Evolutionary conservation across 2,797 vertebrate genomes (phyloP).

Genomic region (Notolabrus celidotus): DNA sequence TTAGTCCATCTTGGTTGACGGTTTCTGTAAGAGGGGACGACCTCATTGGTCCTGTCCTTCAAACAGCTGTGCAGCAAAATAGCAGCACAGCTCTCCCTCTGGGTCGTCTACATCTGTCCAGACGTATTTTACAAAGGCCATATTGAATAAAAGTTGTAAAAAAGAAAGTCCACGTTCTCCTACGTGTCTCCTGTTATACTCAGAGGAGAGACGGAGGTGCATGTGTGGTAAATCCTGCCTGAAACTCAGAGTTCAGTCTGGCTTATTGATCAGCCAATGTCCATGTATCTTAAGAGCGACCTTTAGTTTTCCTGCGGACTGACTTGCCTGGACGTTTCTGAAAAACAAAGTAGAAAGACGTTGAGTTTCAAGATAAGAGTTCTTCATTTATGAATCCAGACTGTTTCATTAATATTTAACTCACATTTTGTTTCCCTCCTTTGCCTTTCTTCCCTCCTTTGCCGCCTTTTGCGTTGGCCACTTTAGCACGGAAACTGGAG

Average conservation of each 20-base stretch:
- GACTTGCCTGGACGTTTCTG: slow-evolving; percentile 97
- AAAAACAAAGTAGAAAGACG: slow-evolving; percentile 36
- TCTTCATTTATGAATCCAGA: background rate
- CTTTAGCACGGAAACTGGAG: slow-evolving; percentile 89
- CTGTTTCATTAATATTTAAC: slow-evolving; percentile 24
- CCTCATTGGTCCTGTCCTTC: slow-evolving; percentile 1
- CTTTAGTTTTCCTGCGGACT: slow-evolving; percentile 92
- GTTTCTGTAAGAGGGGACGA: slow-evolving; percentile 7
- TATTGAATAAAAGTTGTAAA: slow-evolving; percentile 16
- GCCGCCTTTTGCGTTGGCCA: slow-evolving; percentile 85
- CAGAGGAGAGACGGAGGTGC: background rate
- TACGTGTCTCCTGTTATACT: slow-evolving; percentile 2
- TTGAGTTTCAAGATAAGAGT: background rate
- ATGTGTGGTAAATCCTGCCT: background rate
- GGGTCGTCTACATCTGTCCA: slow-evolving; percentile 12
- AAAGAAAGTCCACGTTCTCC: slow-evolving; percentile 9
- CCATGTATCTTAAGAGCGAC: slow-evolving; percentile 67
- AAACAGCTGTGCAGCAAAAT: background rate
- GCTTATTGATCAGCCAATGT: background rate
- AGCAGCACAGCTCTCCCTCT: background rate
- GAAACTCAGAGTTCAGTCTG: slow-evolving; percentile 34
- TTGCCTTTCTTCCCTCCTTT: slow-evolving; percentile 86
- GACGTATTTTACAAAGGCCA: background rate
- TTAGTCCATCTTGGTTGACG: background rate
- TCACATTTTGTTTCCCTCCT: slow-evolving; percentile 86